Evolutionary conservation across 2,888 invertebrate genomes (phyloP).

Genomic region (Meganola albula): DNA sequence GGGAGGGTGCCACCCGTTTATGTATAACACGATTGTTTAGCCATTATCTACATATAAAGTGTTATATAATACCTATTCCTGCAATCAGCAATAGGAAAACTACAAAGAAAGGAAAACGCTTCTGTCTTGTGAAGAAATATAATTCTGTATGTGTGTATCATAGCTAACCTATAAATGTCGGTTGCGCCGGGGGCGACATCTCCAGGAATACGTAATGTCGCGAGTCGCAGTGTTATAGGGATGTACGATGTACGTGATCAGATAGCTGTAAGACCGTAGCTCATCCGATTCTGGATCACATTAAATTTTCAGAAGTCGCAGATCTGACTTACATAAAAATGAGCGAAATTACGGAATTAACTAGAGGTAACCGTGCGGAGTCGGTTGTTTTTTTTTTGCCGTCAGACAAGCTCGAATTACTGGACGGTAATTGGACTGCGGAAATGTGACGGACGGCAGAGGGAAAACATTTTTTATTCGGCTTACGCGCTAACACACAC

Average conservation of each 20-base stretch:
- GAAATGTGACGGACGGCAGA: constrained; percentile 70
- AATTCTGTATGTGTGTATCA: constrained; percentile 30
- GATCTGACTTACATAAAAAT: constrained; percentile 69
- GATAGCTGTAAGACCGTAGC: constrained; percentile 37
- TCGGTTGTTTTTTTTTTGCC: constrained; percentile 60
- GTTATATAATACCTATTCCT: no score
- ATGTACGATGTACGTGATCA: constrained; percentile 42
- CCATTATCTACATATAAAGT: constrained; percentile 14
- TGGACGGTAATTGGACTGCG: constrained; percentile 74
- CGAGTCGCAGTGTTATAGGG: no score
- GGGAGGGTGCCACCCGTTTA: constrained; percentile 43
- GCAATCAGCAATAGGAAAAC: neutral
- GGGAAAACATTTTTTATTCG: constrained; percentile 54
- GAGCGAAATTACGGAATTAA: constrained; percentile 76
- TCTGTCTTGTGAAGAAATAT: no score
- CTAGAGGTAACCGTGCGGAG: constrained; percentile 54
- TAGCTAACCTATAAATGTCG: constrained; percentile 44
- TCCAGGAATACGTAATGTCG: constrained; percentile 62
- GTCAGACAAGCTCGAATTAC: constrained; percentile 71
- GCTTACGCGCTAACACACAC: no score
- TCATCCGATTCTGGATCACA: constrained; percentile 53
- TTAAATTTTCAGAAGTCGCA: constrained; percentile 67
- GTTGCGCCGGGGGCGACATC: constrained; percentile 57
- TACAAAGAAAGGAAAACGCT: no score
- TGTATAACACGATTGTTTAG: constrained; percentile 31